Evolutionary conservation across 2,797 vertebrate genomes (phyloP), one percentile per base, ranked within the genome.

Genomic region (Borostomias antarcticus): DNA sequence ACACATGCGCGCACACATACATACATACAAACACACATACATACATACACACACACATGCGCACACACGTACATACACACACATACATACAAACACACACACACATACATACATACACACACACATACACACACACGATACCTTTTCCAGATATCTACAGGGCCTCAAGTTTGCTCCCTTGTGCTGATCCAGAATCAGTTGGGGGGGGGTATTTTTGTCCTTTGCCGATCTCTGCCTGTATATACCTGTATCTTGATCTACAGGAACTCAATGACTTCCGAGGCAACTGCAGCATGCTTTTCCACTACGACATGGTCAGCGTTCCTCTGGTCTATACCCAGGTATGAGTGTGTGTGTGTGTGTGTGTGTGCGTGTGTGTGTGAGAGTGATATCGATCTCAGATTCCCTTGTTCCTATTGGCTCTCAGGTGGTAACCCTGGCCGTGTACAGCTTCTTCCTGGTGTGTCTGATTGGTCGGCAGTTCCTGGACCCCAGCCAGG

Each of bases 241-340:
- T 51, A 2, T 62, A 29, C 25, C 21, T 65, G 47, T 51, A n/a
- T 65, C 11, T 61, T 5, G 51, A 17, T 68, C 5, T 28, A 5
- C 82, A 97, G 96, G 96, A 94, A 78, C 86, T 95, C 76, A 95
- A 95, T 47, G 68, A 51, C 0, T 98, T 96, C 79, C 90, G 96
- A 64, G 93, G 91, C 19, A 94, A 94, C 65, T 98, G 96, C 81
- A 95, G 95, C 57, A 94, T 96, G 94, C 85, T 98, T 56, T 98
- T 97, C 85, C 96, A 97, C 68, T 97, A 96, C 0, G 96, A 97
- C 86, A 97, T 96, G 94, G 90, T 95, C 88, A 96, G 95, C 0
- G 88, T 97, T 50, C 95, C 96, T 0, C 89, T 98, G 3, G 96
- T 97, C 60, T 96, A 96, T 82, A 96, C 95, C 19, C 96, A 97